Percentiles rank a stretch among this genome's conserved stretches.
phyloP scores from a whole-genome alignment of 2,888 invertebrate genomes.

The Chrysotoxum bicinctum region DNA sequence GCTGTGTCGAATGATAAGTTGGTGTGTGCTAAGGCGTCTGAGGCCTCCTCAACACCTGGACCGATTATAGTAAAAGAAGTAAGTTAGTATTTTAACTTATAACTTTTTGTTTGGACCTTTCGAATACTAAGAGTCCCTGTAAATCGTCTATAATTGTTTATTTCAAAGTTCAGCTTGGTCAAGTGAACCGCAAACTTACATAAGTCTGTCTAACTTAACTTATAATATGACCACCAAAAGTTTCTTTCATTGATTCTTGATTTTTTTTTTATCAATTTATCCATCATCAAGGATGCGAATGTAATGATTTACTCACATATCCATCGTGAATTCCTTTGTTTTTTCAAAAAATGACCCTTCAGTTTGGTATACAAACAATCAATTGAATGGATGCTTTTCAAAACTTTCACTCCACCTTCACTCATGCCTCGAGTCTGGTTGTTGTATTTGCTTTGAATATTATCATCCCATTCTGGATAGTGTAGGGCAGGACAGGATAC shows the following conservation, averaged over 20 bases:
- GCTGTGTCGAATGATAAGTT: neutral
- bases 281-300: neutral
- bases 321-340: neutral
- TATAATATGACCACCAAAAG: neutral
- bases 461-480: neutral
- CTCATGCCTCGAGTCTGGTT: neutral
- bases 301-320: neutral
- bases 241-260: neutral
- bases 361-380: conserved; percentile 31
- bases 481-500: neutral
- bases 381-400: conserved; percentile 27
- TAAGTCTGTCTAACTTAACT: neutral
- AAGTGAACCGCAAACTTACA: neutral
- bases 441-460: conserved; percentile 18
- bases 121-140: too few species aligned
- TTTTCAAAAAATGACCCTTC: conserved; percentile 40
- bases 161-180: neutral
- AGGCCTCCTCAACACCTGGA: neutral
- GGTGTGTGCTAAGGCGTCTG: neutral
- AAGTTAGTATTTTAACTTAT: neutral
- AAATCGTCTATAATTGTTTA: neutral
- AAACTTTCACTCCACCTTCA: neutral
- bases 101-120: too few species aligned
- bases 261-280: neutral
- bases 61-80: neutral